Evolutionary conservation across 2,888 invertebrate species (phyloP).

Genomic region (Spilarctia lutea): DNA sequence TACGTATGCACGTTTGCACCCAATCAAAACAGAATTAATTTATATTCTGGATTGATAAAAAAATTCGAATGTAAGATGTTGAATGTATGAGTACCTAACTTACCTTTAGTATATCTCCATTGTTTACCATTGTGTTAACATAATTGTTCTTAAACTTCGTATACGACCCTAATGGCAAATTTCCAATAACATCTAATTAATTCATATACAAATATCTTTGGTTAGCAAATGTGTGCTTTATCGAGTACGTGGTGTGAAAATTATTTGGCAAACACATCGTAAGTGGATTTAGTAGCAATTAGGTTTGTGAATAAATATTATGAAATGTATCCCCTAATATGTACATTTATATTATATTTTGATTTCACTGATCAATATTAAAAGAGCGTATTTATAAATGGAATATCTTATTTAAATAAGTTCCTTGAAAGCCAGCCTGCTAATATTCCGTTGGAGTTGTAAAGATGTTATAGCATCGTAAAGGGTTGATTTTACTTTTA

Average conservation of each 20-base stretch:
- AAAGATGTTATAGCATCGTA: background rate
- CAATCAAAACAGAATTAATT: too few species aligned
- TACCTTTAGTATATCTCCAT: background rate
- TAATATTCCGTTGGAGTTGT: background rate
- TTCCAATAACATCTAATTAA: slow-evolving; percentile 9
- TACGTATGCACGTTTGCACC: too few species aligned
- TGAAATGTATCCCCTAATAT: background rate
- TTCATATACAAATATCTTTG: background rate
- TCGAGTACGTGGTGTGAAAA: slow-evolving; percentile 8
- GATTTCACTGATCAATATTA: background rate
- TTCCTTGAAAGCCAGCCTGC: background rate
- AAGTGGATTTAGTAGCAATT: slow-evolving; percentile 16
- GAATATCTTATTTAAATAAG: background rate
- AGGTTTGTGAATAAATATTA: slow-evolving; percentile 19
- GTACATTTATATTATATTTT: background rate
- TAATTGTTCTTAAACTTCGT: background rate
- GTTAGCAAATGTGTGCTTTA: slow-evolving; percentile 1
- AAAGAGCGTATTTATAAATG: background rate
- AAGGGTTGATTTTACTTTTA: background rate
- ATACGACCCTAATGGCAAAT: background rate
- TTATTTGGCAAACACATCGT: slow-evolving; percentile 16
- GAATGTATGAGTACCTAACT: too few species aligned
- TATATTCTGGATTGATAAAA: too few species aligned
- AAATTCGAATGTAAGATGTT: too few species aligned
- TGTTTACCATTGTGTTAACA: background rate